These are phyloP conservation scores for Petrophora chlorosata DNA, from an alignment of 2,888 invertebrate species.

Conservation along the genomic window DNA sequence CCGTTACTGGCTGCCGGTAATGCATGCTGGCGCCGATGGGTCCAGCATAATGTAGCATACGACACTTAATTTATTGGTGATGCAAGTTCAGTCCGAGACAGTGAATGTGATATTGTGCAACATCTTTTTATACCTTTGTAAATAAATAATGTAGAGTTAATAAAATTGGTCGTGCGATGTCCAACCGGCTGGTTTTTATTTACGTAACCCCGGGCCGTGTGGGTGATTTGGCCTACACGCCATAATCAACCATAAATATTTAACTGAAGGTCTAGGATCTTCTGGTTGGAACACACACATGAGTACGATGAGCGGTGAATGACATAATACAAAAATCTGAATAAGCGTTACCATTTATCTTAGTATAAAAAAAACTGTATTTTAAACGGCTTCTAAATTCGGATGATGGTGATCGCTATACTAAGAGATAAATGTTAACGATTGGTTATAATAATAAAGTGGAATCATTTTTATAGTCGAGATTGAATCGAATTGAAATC, in stretches of 20 bases:
- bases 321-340: constrained; percentile 41
- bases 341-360: constrained; percentile 43
- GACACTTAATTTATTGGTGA: constrained; percentile 70
- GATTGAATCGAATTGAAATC: no score
- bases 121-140: constrained; percentile 76
- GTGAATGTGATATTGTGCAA: constrained; percentile 78
- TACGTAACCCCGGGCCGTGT: constrained; percentile 54
- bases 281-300: constrained; percentile 19
- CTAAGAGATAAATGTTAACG: not conserved
- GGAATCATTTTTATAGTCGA: no score
- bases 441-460: no score
- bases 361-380: constrained; percentile 1
- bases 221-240: constrained; percentile 30
- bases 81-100: constrained; percentile 64
- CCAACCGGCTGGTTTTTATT: constrained; percentile 56
- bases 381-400: not conserved
- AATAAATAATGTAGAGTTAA: constrained; percentile 64
- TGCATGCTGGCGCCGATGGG: constrained; percentile 9
- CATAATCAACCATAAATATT: constrained; percentile 40
- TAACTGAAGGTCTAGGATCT: constrained; percentile 38
- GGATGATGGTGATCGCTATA: not conserved
- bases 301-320: constrained; percentile 28
- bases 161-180: constrained; percentile 63
- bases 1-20: constrained; percentile 24
- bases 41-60: constrained; percentile 8